These are phyloP conservation scores for Lithophane socia DNA, from an alignment of 2,888 invertebrate species.

Conservation along the genomic window DNA sequence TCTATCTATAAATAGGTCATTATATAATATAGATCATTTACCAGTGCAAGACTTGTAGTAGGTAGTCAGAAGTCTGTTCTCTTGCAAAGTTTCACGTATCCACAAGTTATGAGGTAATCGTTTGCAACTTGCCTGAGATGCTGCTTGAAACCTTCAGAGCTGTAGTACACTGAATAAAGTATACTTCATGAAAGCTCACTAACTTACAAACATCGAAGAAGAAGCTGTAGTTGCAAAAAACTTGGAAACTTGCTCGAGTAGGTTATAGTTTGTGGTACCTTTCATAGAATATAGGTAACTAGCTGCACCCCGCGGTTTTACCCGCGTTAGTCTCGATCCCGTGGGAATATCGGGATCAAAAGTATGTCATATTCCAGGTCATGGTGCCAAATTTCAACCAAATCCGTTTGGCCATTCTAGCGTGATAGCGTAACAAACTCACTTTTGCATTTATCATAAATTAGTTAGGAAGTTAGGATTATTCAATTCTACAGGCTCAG, in stretches of 20 bases:
- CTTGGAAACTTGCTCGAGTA: conserved; percentile 2
- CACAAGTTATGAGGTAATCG: conserved; percentile 40
- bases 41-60: neutral
- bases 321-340: too few relatives aligned
- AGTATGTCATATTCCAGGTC: too few relatives aligned
- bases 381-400: too few relatives aligned
- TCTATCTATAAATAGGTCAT: neutral
- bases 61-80: conserved; percentile 2
- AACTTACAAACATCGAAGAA: conserved; percentile 30
- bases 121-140: conserved; percentile 35
- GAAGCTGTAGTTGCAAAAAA: conserved; percentile 13
- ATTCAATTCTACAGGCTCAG: neutral
- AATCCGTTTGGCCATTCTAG: too few relatives aligned
- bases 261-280: neutral
- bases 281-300: neutral
- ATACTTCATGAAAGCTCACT: conserved; percentile 38
- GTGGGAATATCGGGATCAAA: too few relatives aligned
- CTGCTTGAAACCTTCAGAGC: conserved; percentile 21
- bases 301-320: too few relatives aligned
- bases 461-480: neutral
- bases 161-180: conserved; percentile 46
- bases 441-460: too few relatives aligned
- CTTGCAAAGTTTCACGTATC: conserved; percentile 35
- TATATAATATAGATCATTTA: neutral
- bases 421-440: too few relatives aligned